phyloP scores from a whole-genome alignment of 1,140 invertebrate species.

The Stenopsyche tienmushanensis region DNA sequence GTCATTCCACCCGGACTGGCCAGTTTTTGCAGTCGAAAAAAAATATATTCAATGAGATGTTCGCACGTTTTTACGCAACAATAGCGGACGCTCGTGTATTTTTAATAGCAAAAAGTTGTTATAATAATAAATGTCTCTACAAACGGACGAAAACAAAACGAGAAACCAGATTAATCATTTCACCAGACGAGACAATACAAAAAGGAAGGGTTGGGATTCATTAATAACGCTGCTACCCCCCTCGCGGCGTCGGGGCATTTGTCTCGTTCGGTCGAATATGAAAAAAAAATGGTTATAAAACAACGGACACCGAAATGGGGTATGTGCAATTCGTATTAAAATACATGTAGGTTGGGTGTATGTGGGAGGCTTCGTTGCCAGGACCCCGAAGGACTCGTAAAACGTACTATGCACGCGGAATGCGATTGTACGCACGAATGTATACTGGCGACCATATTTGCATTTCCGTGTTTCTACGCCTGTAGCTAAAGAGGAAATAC shows the following conservation, averaged over 20 bases:
- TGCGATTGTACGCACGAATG: no score
- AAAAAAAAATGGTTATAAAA: slow-evolving; percentile 25
- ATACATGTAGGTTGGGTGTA: background rate
- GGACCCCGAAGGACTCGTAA: slow-evolving; percentile 15
- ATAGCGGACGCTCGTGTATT: slow-evolving; percentile 1
- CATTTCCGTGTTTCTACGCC: no score
- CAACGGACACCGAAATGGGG: slow-evolving; percentile 4
- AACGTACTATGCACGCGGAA: slow-evolving; percentile 11
- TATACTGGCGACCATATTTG: no score
- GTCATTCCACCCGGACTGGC: no score
- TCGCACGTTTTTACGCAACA: background rate
- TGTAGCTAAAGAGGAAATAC: no score
- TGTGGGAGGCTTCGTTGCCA: background rate
- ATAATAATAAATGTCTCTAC: slow-evolving; percentile 40
- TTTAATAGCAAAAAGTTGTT: slow-evolving; percentile 33
- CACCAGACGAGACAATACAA: slow-evolving; percentile 38
- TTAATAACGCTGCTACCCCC: slow-evolving; percentile 32
- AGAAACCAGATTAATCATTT: slow-evolving; percentile 42
- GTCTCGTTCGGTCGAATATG: slow-evolving; percentile 38
- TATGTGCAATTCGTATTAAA: slow-evolving; percentile 18
- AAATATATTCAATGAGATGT: background rate
- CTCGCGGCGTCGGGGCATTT: slow-evolving; percentile 9
- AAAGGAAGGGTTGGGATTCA: slow-evolving; percentile 38
- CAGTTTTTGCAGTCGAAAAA: no score
- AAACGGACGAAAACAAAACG: slow-evolving; percentile 41